Evolutionary conservation across 37 sponge, comb jelly and placozoan species (phyloP), one percentile per base, ranked within the genome.

Genomic region (Chondrosia reniformis): DNA sequence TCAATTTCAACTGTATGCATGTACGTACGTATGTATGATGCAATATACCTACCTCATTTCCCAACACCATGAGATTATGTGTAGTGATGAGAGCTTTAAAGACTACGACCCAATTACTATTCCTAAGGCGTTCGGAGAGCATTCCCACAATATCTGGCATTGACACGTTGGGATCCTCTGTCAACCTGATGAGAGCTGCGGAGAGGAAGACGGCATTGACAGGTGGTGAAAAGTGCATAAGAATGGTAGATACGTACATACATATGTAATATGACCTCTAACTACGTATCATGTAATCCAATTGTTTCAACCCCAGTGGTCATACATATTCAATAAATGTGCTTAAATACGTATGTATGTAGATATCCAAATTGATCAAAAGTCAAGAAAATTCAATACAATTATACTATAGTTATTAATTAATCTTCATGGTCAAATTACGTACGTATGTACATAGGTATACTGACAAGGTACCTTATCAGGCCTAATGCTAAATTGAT

Each of bases 21-120:
- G 49, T 74, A 30, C 25, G 49, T 42, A 15, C 9, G 75, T 74
- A 15, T 43, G 75, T 46, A 19, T 67, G 72, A 30, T 22, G 19
- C 8, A 6, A 7, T 0, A 8, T 21, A 36, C 82, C 10, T 73
- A 93, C 94, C 88, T 98, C 99, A 74, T 92, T 87, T 24, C 99
- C 99, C 0, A 90, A 83, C 37, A 83, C 82, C 87, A 98, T 88
- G 5, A 98, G 81, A 41, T 92, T 88, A 79, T 98, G 99, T 17
- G 88, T 33, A 0, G 91, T 79, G 54, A 98, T 85, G 33, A 98
- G 86, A 13, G 89, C 87, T 38, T 98, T 98, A 82, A 94, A 81
- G 33, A 85, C 93, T 0, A 95, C 93, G 25, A 92, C 88, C 99
- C 99, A 98, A 75, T 75, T 94, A 32, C 87, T 41, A 62, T 92